A percentile compares a stretch with the other conserved stretches of the same genome.
Evolutionary conservation across 2,113 vertebrate species (phyloP).

Genomic region (Mixornis gularis): DNA sequence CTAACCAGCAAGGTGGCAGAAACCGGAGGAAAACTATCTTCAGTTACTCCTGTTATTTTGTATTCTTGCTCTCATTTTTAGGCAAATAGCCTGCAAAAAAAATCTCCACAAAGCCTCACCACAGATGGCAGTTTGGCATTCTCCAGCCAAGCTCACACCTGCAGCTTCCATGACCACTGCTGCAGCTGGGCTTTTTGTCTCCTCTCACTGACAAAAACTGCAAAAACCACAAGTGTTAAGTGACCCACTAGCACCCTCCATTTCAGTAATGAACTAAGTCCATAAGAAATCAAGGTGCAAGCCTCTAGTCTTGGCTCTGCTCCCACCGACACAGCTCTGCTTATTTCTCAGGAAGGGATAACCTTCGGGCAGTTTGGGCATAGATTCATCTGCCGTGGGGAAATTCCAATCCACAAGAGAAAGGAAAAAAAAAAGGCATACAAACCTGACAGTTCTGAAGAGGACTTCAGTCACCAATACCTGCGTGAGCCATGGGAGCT

Average conservation of each 20-base stretch:
- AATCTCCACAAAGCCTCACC: not conserved
- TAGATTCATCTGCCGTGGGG: not conserved
- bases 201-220: not conserved
- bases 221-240: not conserved
- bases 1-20: not conserved
- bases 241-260: not conserved
- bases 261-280: not conserved
- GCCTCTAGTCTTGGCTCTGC: not conserved
- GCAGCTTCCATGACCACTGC: not conserved
- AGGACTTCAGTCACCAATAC: not conserved
- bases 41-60: not conserved
- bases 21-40: not conserved
- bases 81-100: not conserved
- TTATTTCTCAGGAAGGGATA: not conserved
- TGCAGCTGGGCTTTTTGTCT: conserved; percentile 41
- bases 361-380: not conserved
- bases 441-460: not conserved
- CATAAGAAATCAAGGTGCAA: not conserved
- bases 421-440: not conserved
- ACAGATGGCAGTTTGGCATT: conserved; percentile 23
- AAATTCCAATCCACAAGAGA: not conserved
- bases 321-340: accelerated
- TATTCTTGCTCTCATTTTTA: not conserved
- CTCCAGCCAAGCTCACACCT: conserved; percentile 33
- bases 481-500: not conserved